These are phyloP conservation scores for Paracyprichromis sp. DNA, from an alignment of 2,113 vertebrate genomes.

Conservation along the genomic window DNA sequence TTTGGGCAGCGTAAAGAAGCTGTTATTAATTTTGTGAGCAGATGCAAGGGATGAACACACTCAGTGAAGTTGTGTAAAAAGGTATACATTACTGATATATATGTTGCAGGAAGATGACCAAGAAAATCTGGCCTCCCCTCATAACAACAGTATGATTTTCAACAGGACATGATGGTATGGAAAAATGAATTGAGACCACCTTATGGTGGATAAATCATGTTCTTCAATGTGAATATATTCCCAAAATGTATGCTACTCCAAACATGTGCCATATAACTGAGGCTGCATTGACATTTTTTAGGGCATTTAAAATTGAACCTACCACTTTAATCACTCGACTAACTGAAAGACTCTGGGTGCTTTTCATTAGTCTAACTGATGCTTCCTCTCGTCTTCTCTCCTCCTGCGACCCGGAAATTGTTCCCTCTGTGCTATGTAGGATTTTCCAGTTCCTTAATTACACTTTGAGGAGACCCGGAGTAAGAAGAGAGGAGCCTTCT, in stretches of 20 bases:
- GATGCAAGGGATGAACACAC: not conserved
- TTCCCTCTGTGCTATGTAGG: not conserved
- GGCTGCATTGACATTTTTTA: not conserved
- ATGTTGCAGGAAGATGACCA: not conserved
- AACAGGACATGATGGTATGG: not conserved
- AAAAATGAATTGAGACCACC: not conserved
- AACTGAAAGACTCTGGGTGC: not conserved
- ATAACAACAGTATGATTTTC: conserved; percentile 2
- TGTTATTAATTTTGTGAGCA: not conserved
- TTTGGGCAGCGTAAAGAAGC: not conserved
- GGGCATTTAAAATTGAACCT: not conserved
- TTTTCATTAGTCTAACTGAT: not conserved
- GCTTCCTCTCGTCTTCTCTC: not conserved
- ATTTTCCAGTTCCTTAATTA: not conserved
- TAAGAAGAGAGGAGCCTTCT: not conserved
- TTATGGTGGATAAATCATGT: not conserved
- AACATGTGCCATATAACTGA: not conserved
- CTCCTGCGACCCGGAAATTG: not conserved
- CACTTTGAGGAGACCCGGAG: not conserved
- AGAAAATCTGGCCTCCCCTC: not conserved
- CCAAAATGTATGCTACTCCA: not conserved
- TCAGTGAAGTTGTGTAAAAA: not conserved
- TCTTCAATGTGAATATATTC: not conserved
- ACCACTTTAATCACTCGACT: not conserved
- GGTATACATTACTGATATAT: not conserved